Evolutionary conservation across 1,140 invertebrate species (phyloP).

Genomic region (Stratiolaelaps scimitus): DNA sequence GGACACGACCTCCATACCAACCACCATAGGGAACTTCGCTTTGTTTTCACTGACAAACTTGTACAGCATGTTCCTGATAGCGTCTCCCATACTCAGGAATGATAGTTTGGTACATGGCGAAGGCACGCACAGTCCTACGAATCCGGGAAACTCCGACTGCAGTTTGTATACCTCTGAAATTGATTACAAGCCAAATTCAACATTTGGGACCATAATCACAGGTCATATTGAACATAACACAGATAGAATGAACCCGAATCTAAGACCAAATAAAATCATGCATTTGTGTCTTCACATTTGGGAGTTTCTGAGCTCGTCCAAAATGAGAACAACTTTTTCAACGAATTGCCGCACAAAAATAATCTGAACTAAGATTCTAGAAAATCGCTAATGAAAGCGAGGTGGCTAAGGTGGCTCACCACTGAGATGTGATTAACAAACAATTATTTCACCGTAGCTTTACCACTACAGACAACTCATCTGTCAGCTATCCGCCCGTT

Average conservation of each 20-base stretch:
- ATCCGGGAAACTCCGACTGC: constrained; percentile 14
- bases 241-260: background rate
- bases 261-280: background rate
- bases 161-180: constrained; percentile 22
- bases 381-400: too few relatives aligned
- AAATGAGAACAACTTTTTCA: background rate
- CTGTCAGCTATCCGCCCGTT: too few relatives aligned
- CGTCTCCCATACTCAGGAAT: constrained; percentile 6
- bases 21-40: background rate
- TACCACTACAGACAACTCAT: too few relatives aligned
- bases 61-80: constrained; percentile 5
- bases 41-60: background rate
- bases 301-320: background rate
- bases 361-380: too few relatives aligned
- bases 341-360: too few relatives aligned
- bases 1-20: constrained; percentile 1
- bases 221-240: background rate
- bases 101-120: constrained; percentile 8
- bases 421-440: too few relatives aligned
- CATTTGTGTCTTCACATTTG: background rate
- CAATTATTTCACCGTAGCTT: too few relatives aligned
- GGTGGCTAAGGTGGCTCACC: too few relatives aligned
- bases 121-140: constrained; percentile 1
- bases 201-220: background rate
- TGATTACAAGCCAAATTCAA: background rate